Base-by-base conservation (phyloP, 2,113 vertebrate genomes). In the Spheniscus mendiculus region DNA sequence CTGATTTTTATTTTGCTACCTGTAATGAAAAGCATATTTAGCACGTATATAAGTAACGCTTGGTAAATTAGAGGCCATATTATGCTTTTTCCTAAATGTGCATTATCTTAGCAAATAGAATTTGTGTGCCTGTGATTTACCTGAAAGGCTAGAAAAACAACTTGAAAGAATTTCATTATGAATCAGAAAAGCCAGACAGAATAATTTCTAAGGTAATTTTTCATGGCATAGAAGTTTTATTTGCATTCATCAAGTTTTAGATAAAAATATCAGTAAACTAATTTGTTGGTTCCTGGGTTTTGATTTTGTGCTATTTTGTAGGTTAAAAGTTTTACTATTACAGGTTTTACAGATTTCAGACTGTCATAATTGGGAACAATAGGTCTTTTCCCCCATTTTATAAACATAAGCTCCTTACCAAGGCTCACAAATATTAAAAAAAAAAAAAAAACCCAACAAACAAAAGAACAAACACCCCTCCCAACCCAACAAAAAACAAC, bases 101-200 rank as follows among this genome's bases (percentile, higher is more conserved):
- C 26, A 22, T 96, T 94, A 44, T 93, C 36, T 89, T 83, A 52
- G 40, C 61, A 56, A 63, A 52, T 38, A 42, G 16, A 86, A 47
- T 79, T 70, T 86, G 40, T 65, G 34, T 83, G 74, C 50, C 27
- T 84, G 1, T 95, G 92, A 74, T 90, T 93, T 93, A 96, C 90
- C 85, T 89, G 96, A 93, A 95, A 93, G 76, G 76, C 96, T 80
- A 87, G 95, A 97, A 97, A 91, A 93, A 56, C 94, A 56, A 25
- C 93, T 66, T 89, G 30, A 72, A 87, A 65, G 45, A 53, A 96
- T 85, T 90, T 95, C 69, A 72, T 97, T 97, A 67, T 67, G 87
- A 92, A 82, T 97, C 70, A 96, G 72, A 87, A 94, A 93, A 97
- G 52, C 58, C 72, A 89, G 91, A 92, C 89, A 87, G 91, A 94